A percentile compares a stretch with the other conserved stretches of the same genome.
Evolutionary conservation across 2,888 invertebrate species (phyloP).

Genomic region (Syrista parreyssii): DNA sequence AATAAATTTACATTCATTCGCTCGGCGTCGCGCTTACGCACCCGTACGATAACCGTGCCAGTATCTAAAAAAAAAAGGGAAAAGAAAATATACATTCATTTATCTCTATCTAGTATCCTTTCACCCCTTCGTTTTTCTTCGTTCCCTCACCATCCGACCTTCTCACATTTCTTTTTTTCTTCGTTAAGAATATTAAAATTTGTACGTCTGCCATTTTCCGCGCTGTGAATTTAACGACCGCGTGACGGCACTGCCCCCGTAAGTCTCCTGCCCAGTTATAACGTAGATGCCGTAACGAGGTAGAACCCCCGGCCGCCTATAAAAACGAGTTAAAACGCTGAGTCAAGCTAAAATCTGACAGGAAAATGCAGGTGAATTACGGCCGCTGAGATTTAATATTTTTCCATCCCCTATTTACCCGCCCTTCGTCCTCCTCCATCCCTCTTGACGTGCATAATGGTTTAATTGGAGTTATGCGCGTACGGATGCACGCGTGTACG

Average conservation of each 20-base stretch:
- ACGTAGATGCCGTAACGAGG: too few species aligned
- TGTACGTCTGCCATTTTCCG: slow-evolving; percentile 1
- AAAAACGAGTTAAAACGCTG: slow-evolving; percentile 30
- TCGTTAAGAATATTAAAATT: slow-evolving; percentile 1
- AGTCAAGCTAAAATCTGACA: slow-evolving; percentile 41
- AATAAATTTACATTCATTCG: slow-evolving; percentile 13
- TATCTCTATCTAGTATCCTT: too few species aligned
- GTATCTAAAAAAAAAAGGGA: too few species aligned
- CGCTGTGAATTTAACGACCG: slow-evolving; percentile 7
- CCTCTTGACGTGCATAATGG: slow-evolving; percentile 41
- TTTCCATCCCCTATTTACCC: slow-evolving; percentile 27
- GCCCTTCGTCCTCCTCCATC: too few species aligned
- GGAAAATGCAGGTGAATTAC: slow-evolving; percentile 49
- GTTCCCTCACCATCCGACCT: too few species aligned
- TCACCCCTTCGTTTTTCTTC: too few species aligned
- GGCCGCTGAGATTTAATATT: slow-evolving; percentile 46
- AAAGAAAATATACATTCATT: too few species aligned
- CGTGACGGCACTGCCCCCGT: slow-evolving; percentile 23
- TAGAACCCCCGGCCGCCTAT: background rate
- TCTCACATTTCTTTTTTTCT: too few species aligned
- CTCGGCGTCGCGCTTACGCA: background rate
- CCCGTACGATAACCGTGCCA: too few species aligned
- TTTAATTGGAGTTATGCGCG: slow-evolving; percentile 48
- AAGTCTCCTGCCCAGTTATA: slow-evolving; percentile 16
- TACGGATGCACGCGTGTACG: slow-evolving; percentile 20